Base-by-base conservation (phyloP, 2,888 invertebrate genomes). In the Oscheius myriophilus region DNA sequence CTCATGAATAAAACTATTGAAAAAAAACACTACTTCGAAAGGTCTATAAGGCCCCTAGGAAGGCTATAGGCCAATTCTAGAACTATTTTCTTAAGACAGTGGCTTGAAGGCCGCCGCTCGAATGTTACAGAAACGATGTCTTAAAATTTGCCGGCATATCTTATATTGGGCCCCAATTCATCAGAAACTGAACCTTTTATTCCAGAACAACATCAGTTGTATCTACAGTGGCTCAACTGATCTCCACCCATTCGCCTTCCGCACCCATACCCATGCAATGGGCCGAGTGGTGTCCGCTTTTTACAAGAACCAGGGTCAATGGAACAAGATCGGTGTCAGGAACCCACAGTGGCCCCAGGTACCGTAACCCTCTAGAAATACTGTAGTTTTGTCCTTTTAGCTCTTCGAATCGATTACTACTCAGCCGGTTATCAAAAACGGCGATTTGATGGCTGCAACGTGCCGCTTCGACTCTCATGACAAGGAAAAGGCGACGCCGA, bases 331-430 rank as follows among this genome's bases (percentile, higher is more conserved):
- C 66, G 89, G 89, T 18, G 90, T 89, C 80, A 89, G 90, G 52
- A 90, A 90, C 83, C 90, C 91, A 1, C 90, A 90, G 76, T 90
- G 90, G 90, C 90, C 91, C 0, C 90, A 90, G 86, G 88, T 88
- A 9, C 16, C 49, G 21, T n/a, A n/a, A n/a, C n/a, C n/a, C n/a
- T n/a, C n/a, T n/a, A n/a, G n/a, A n/a, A n/a, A n/a, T 33, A 33
- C 33, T 33, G 33, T 33, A 33, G 9, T 9, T 58, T 51, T 16
- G 16, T 1, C 14, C 9, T 64, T 86, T 66, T 78, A 88, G 88
- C 88, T 90, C 16, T 91, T 90, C 86, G 90, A 90, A 82, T 89
- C 89, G 39, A 87, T 89, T 75, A 77, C 87, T 0, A 71, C 83
- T 16, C 79, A 84, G 11, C 72, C 87, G 45, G 86, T 84, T 18